Conservation (phyloP, 2,888 invertebrate genomes). For the Diloba caeruleocephala region DNA sequence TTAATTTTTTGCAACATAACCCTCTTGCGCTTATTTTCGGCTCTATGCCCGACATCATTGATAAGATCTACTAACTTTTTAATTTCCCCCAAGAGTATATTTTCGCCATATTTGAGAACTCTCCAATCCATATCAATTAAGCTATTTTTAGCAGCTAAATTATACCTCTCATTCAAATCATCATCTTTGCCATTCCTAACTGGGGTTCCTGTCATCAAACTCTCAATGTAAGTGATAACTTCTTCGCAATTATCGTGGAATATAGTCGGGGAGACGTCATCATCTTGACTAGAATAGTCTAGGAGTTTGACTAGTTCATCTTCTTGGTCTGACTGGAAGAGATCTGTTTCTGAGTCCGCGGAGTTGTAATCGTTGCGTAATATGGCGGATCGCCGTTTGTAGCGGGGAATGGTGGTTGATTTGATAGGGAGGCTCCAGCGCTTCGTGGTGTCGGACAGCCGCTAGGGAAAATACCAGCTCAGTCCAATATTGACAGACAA, state of each 20-base stretch:
- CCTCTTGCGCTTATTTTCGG: constrained; percentile 70
- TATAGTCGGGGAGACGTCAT: constrained; percentile 85
- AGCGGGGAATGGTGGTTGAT: constrained; percentile 70
- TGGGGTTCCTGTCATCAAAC: constrained; percentile 66
- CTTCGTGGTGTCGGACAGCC: constrained; percentile 79
- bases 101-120: constrained; percentile 84
- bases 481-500: constrained; percentile 76
- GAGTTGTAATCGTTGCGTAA: constrained; percentile 74
- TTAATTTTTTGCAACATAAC: constrained; percentile 67
- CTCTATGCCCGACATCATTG: constrained; percentile 68
- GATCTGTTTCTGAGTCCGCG: constrained; percentile 92
- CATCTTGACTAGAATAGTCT: constrained; percentile 91
- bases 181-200: constrained; percentile 67
- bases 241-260: constrained; percentile 85
- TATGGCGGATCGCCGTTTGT: constrained; percentile 67
- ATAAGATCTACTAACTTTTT: constrained; percentile 79
- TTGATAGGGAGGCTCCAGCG: constrained; percentile 85
- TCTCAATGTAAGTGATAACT: constrained; percentile 79
- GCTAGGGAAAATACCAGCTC: constrained; percentile 72
- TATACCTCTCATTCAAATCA: constrained; percentile 77
- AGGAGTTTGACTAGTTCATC: constrained; percentile 93
- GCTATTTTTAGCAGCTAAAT: constrained; percentile 78
- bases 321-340: constrained; percentile 94
- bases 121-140: constrained; percentile 85
- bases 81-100: constrained; percentile 81